Conservation (phyloP, 2,888 invertebrate genomes). For the Mesoligia furuncula region DNA sequence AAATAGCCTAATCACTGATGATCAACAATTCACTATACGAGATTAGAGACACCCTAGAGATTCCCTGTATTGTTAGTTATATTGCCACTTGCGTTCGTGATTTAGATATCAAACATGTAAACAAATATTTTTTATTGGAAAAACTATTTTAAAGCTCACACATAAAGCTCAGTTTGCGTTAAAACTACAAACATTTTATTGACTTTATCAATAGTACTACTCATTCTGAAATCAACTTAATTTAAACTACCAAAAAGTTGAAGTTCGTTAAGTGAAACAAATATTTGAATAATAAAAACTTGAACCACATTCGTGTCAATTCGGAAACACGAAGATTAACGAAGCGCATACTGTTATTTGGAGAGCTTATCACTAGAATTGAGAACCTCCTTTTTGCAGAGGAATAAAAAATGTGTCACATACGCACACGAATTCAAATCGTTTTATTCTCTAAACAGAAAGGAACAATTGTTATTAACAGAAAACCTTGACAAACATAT, state of each 20-base stretch:
- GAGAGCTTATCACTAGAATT: background rate
- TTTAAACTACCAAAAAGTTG: background rate
- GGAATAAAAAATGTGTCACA: too few species aligned
- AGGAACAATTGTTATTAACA: constrained; percentile 2
- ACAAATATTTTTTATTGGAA: background rate
- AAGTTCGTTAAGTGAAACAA: too few species aligned
- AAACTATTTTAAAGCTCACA: background rate
- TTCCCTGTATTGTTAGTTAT: too few species aligned
- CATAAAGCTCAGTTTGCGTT: background rate
- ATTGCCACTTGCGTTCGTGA: too few species aligned
- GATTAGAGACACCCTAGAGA: background rate
- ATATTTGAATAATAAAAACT: too few species aligned
- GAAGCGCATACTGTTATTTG: too few species aligned
- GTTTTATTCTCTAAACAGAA: background rate
- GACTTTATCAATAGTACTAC: background rate
- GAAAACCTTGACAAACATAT: constrained; percentile 37
- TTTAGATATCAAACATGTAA: too few species aligned
- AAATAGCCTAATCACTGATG: background rate
- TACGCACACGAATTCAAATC: background rate
- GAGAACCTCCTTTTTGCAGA: background rate
- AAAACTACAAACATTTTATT: too few species aligned
- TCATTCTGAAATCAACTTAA: background rate
- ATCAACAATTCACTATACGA: background rate
- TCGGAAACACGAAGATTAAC: too few species aligned
- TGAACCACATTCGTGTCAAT: too few species aligned